Base-by-base conservation (phyloP, 37 sponge, comb jelly and placozoan species). In the Ephydatia muelleri region DNA sequence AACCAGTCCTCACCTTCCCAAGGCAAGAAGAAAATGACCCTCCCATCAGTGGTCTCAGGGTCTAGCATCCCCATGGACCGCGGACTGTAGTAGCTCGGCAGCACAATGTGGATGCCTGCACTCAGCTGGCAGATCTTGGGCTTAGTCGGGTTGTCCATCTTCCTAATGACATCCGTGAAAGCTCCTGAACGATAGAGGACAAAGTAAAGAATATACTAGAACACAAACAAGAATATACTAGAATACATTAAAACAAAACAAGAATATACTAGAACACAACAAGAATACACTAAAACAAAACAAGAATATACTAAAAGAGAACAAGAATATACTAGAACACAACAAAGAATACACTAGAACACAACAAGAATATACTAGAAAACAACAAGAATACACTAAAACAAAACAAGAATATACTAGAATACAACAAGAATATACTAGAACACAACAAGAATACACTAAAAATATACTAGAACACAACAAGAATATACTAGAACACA, bases 11-110 rank as follows among this genome's bases (percentile, higher is more conserved):
- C 64, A 88, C 95, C 91, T 85, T 95, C 91, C 99, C 99, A 99
- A 4, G 99, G 99, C 39, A 99, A 90, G 85, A 99, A 99, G 93
- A 99, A 99, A 70, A 99, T 97, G 81, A 99, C 98, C 43, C 99
- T 64, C 12, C 99, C 99, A 81, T 99, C 99, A 27, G 91, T 95
- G 69, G 99, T 95, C 64, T 93, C 73, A 35, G 99, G 97, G 66
- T 99, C 99, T 30, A 99, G 88, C 38, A 99, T 87, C 0, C 99
- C 99, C 97, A 97, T 99, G 83, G 89, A 82, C 2, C 84, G 66
- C 16, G 99, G 99, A 65, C 99, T 95, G 88, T 97, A 97, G 84
- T 97, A 97, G 28, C 84, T 90, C 0, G 99, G 99, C 39, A 99
- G 82, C 0, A 95, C 89, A 48, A 99, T 92, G 85, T 99, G 99